Evolutionary conservation across 1,140 invertebrate species (phyloP).

Genomic region (Drosophila bifasciata): DNA sequence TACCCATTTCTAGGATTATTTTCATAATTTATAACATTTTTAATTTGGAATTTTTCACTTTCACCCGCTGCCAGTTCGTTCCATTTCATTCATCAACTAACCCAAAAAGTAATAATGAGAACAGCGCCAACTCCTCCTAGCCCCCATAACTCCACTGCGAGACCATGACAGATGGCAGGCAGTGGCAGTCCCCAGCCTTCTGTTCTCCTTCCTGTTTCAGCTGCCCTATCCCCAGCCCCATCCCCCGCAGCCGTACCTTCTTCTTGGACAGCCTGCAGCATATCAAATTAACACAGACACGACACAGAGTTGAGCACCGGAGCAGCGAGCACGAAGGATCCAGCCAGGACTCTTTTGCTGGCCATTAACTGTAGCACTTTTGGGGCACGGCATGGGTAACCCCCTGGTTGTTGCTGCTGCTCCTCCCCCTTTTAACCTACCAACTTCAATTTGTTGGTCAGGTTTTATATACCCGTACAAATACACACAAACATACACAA

Average conservation of each 20-base stretch:
- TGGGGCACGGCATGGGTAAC: conserved; percentile 50
- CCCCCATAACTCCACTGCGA: conserved; percentile 44
- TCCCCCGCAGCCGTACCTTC: conserved; percentile 1
- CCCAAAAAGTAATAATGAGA: conserved; percentile 11
- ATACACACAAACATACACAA: no score
- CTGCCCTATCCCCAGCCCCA: no score
- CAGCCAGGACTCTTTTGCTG: conserved; percentile 61
- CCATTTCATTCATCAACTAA: conserved; percentile 43
- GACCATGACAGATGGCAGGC: conserved; percentile 66
- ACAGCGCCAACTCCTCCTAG: conserved; percentile 53
- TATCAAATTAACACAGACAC: conserved; percentile 80
- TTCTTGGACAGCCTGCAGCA: conserved; percentile 65
- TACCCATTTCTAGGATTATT: no score
- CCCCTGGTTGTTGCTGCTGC: conserved; percentile 7
- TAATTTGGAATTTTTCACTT: no score
- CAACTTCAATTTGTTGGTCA: conserved; percentile 75
- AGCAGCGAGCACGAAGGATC: background rate
- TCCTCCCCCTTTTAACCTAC: conserved; percentile 12
- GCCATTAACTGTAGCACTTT: conserved; percentile 80
- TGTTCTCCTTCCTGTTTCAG: background rate
- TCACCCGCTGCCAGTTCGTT: no score
- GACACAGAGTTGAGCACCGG: conserved; percentile 27
- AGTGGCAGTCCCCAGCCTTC: conserved; percentile 40
- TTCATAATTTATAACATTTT: no score
- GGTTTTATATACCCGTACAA: conserved; percentile 36